Evolutionary conservation across 2,113 vertebrate genomes (phyloP).

Genomic region (Lepisosteus oculatus): DNA sequence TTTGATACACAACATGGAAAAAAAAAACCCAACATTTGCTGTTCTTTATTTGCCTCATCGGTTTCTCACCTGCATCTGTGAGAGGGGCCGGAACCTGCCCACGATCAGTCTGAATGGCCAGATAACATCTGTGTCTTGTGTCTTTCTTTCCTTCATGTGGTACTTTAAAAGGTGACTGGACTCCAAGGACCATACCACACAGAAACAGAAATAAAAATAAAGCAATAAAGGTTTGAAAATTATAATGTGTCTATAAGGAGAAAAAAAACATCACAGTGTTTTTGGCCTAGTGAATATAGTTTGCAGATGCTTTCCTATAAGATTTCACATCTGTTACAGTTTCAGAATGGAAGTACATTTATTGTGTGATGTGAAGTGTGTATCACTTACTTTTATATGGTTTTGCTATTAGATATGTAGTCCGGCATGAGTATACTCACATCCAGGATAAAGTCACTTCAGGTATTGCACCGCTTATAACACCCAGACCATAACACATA

Average conservation of each 20-base stretch:
- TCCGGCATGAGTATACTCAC: no score
- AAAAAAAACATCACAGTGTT: neutral
- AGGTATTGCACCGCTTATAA: no score
- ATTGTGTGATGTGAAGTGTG: neutral
- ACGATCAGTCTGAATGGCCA: neutral
- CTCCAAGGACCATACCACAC: neutral
- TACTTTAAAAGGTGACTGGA: neutral
- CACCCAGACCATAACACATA: no score
- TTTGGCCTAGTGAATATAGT: neutral
- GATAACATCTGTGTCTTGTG: neutral
- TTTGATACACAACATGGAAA: no score
- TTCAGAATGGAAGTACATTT: neutral
- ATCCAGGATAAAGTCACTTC: no score
- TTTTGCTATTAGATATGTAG: no score
- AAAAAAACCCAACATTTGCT: no score
- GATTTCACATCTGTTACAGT: neutral
- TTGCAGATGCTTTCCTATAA: constrained; percentile 6
- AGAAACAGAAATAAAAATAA: neutral
- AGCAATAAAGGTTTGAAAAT: neutral
- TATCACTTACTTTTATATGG: no score
- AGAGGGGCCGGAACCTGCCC: no score
- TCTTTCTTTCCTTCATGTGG: neutral
- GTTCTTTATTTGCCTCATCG: no score
- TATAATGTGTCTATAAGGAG: neutral
- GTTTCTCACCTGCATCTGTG: no score